A percentile compares a stretch with the other conserved stretches of the same genome.
Conservation (phyloP, 30 jellyfish, hydroid and myxozoan genomes). For the Turritopsis rubra region DNA sequence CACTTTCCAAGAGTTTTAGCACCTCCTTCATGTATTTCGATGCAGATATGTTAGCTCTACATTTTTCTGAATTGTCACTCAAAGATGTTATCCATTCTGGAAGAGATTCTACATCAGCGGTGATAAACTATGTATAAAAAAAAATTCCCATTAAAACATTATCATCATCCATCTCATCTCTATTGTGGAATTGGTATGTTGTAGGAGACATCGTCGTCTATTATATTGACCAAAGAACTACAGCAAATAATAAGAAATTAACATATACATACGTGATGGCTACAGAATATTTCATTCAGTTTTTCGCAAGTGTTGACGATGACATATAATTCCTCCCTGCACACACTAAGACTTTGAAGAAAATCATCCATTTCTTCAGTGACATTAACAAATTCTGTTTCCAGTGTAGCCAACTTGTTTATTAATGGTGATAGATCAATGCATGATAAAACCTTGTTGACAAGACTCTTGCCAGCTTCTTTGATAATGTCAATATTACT, state of each 20-base stretch:
- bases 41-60: not conserved
- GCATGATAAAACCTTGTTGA: not conserved
- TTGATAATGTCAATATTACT: not conserved
- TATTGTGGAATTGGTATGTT: not conserved
- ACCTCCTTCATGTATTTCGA: not conserved
- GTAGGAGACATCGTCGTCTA: too few relatives aligned
- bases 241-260: too few relatives aligned
- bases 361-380: not conserved
- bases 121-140: not conserved
- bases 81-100: not conserved
- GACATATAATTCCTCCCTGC: not conserved
- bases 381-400: not conserved
- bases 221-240: too few relatives aligned
- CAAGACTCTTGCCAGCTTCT: not conserved
- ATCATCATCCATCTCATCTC: too few relatives aligned
- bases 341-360: not conserved
- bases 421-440: not conserved
- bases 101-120: not conserved
- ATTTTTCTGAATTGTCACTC: not conserved
- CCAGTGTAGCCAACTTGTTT: not conserved
- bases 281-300: not conserved
- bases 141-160: too few relatives aligned
- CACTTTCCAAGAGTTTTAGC: not conserved
- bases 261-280: not conserved
- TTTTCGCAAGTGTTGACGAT: not conserved